Evolutionary conservation across 2,113 vertebrate species (phyloP), one percentile per base, ranked within the genome.

Genomic region (Turdus rufiventris): DNA sequence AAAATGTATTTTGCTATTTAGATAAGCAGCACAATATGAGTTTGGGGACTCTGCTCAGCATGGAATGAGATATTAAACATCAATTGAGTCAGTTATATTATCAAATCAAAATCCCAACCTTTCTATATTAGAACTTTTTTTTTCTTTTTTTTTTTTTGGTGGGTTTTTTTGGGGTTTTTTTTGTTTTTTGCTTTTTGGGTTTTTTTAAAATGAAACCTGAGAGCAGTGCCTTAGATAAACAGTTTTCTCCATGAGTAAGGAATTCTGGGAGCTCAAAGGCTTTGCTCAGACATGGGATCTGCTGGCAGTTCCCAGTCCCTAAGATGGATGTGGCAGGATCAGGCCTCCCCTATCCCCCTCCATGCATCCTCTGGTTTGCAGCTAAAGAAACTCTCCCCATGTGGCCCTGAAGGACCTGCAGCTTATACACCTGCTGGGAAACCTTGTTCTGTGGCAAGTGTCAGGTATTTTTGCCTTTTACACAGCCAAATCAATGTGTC

Each of bases 1-100:
- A 94, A 53, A 95, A 73, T 62, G 78, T 50, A 76, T 89, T 91
- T 96, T 97, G 31, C 96, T 96, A 88, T 92, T 94, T 89, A 97
- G 63, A 94, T 78, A 97, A 97, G 94, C 56, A 96, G 56, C 2
- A 14, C 28, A 85, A 63, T 91, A 95, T 80, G 90, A 96, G 57
- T 84, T 71, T 92, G 84, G 94, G 74, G 56, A 50, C 34, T 91
- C 90, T 94, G 45, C 91, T 91, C 88, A 89, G 65, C 12, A 51
- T 57, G 26, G 43, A 95, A 93, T 43, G 81, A 79, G 91, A 91
- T 87, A 80, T 91, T 93, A 86, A 96, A 93, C 56, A 77, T 73
- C 71, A 96, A 91, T 68, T 65, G 51, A 94, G 54, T 57, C 92
- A 85, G 36, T 75, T 57, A 56, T 24, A 36, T 91, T 96, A 88